These are phyloP conservation scores for Pogoniulus pusillus DNA, from an alignment of 2,797 vertebrate species.

Conservation along the genomic window DNA sequence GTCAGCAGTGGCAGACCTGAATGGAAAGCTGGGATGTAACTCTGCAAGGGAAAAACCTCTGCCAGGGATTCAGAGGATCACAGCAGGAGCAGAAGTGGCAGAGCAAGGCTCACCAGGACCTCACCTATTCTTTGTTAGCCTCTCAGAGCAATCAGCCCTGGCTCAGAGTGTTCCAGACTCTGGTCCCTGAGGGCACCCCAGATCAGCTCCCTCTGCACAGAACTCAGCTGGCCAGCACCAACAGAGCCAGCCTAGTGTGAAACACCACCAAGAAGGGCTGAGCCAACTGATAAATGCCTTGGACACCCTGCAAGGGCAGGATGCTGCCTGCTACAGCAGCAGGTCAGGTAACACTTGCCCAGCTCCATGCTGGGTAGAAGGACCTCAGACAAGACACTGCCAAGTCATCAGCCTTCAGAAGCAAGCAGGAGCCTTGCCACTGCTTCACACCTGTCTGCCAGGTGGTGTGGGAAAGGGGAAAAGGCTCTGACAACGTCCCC, in stretches of 20 bases:
- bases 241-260: neutral
- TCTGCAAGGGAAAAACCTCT: constrained; percentile 11
- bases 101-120: neutral
- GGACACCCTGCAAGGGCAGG: neutral
- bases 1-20: neutral
- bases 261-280: neutral
- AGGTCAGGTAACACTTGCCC: neutral
- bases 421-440: neutral
- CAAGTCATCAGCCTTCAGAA: neutral
- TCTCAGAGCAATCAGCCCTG: neutral
- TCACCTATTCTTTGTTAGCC: neutral
- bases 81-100: neutral
- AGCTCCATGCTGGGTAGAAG: neutral
- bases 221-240: neutral
- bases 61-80: neutral
- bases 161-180: neutral
- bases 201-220: neutral
- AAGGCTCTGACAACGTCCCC: neutral
- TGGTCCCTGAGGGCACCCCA: neutral
- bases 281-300: neutral
- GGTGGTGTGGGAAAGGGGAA: neutral
- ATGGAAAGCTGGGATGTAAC: neutral
- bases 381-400: neutral
- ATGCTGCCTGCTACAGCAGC: neutral
- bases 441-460: neutral